These are phyloP conservation scores for Zosterops pallidus DNA, from an alignment of 2,113 vertebrate genomes.

Conservation along the genomic window DNA sequence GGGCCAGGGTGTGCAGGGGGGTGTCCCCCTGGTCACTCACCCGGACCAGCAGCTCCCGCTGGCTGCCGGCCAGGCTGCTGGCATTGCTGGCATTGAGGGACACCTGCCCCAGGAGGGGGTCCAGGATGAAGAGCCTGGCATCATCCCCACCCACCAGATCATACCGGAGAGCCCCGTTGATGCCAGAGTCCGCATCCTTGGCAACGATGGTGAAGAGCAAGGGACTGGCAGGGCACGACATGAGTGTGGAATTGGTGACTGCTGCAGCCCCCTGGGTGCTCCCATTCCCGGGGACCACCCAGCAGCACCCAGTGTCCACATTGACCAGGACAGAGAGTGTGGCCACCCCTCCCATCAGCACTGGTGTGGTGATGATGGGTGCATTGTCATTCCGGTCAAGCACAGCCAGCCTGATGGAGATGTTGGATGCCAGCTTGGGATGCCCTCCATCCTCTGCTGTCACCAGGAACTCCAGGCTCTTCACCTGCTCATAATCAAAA, in stretches of 20 bases:
- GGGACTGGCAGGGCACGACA: background rate
- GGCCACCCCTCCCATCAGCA: slow-evolving; percentile 76
- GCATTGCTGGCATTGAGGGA: slow-evolving; percentile 86
- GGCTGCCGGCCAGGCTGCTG: slow-evolving; percentile 82
- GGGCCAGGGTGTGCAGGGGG: slow-evolving; percentile 69
- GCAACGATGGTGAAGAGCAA: slow-evolving; percentile 77
- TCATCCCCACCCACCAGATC: slow-evolving; percentile 71
- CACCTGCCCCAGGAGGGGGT: slow-evolving; percentile 79
- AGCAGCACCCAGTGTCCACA: slow-evolving; percentile 73
- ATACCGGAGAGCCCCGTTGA: slow-evolving; percentile 82
- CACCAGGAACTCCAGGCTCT: slow-evolving; percentile 81
- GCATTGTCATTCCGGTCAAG: slow-evolving; percentile 88
- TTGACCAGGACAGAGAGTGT: slow-evolving; percentile 81
- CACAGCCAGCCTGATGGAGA: slow-evolving; percentile 79
- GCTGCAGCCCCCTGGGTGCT: background rate
- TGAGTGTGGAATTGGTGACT: background rate
- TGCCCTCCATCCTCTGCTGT: slow-evolving; percentile 84
- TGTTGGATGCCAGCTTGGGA: slow-evolving; percentile 79
- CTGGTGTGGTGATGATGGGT: slow-evolving; percentile 80
- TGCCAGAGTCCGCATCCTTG: slow-evolving; percentile 83
- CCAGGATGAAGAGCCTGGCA: slow-evolving; percentile 77
- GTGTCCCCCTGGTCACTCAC: slow-evolving; percentile 83
- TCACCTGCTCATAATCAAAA: slow-evolving; percentile 84
- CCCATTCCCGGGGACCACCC: slow-evolving; percentile 44
- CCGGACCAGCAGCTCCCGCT: slow-evolving; percentile 73